A percentile compares a stretch with the other conserved stretches of the same genome.
Conservation (phyloP, 2,888 invertebrate genomes). For the Thumatha senex region DNA sequence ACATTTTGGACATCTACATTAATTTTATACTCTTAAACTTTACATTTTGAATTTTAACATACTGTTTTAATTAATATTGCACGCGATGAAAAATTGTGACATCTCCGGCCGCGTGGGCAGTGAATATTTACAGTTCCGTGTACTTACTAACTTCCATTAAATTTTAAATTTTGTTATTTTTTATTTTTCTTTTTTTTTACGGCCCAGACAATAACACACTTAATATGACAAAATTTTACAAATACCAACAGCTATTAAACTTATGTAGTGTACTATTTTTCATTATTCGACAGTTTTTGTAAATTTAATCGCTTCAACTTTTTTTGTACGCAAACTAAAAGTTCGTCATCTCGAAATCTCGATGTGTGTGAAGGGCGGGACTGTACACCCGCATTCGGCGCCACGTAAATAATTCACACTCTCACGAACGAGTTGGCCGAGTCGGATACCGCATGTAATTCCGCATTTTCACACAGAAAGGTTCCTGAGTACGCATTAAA, state of each 20-base stretch:
- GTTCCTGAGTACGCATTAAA: constrained; percentile 66
- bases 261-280: constrained; percentile 1
- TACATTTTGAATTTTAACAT: constrained; percentile 35
- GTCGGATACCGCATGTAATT: constrained; percentile 68
- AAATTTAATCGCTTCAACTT: constrained; percentile 49
- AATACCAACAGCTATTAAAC: no score
- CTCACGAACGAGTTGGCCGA: constrained; percentile 56
- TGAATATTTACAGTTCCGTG: neutral
- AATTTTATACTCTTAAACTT: constrained; percentile 41
- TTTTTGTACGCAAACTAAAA: constrained; percentile 57
- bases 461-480: constrained; percentile 69
- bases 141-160: neutral
- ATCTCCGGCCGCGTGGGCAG: neutral
- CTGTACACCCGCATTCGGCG: constrained; percentile 53
- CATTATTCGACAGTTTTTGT: constrained; percentile 21
- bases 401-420: constrained; percentile 70
- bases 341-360: constrained; percentile 51
- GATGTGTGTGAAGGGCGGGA: constrained; percentile 33
- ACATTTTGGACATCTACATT: constrained; percentile 42
- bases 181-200: no score
- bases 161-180: neutral
- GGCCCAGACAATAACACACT: no score
- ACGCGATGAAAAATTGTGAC: neutral
- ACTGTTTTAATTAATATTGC: constrained; percentile 29
- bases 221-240: no score